Base-by-base conservation (phyloP, 2,888 invertebrate genomes). In the Apotomis turbidana region DNA sequence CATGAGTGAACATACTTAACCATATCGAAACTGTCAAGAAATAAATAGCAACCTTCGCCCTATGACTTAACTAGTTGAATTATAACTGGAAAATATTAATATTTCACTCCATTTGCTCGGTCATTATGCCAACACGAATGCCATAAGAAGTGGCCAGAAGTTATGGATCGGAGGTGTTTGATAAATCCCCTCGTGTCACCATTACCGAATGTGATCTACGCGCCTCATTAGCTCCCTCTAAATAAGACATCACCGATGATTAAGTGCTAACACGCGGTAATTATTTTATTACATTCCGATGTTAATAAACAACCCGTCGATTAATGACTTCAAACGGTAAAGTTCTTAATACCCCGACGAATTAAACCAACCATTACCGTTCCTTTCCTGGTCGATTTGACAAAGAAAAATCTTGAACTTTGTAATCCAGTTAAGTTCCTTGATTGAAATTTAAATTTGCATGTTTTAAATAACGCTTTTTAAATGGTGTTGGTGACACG, bases 121-220 rank as follows among this genome's bases (percentile, higher is more conserved):
- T 80, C 84, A 90, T 93, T 89, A 91, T 91, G 92, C 91, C 90
- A 90, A 93, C 93, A 93, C 79, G 87, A 87, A 89, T 88, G 85
- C 82, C 85, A 85, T 91, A 91, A 93, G 91, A 87, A 68, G 85
- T 83, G 78, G 80, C 78, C 86, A 91, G 91, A 91, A 90, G 86
- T 93, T 88, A 88, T 88, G 87, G 87, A 87, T 88, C 83, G 89
- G 89, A 90, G 88, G 90, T 90, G 90, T 90, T 89, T 92, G 92
- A 93, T 91, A 90, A 90, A 93, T 92, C 78, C 86, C 78, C 82
- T 75, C 79, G 78, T 87, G 91, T 92, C 92, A 85, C 88, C 87
- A 92, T 92, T 92, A 92, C 88, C 83, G 81, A 87, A 87, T 85
- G 89, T 92, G 93, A 93, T 91, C 89, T 91, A 93, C 87, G 89